Percentiles rank a stretch among this genome's conserved stretches.
These are phyloP conservation scores for Epinephelus awoara DNA, from an alignment of 2,797 vertebrate genomes.

Conservation along the genomic window DNA sequence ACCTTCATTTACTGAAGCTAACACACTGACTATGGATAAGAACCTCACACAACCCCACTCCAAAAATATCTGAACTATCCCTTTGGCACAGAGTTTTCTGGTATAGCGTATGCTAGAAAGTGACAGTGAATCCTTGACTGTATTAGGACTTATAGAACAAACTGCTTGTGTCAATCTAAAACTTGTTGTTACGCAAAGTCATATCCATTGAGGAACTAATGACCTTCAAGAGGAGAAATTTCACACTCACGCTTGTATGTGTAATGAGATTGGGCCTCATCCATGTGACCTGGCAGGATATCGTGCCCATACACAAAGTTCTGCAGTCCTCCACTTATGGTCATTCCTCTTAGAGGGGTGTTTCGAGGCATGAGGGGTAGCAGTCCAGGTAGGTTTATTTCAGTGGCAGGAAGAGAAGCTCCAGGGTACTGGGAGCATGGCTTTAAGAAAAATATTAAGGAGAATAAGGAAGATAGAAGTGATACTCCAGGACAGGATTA, in stretches of 20 bases:
- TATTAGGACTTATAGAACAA: not conserved
- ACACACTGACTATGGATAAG: too few species aligned
- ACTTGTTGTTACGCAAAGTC: not conserved
- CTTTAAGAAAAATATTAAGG: slow-evolving; percentile 48
- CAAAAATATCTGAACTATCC: too few species aligned
- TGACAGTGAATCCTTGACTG: not conserved
- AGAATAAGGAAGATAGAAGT: not conserved
- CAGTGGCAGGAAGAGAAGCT: slow-evolving; percentile 67
- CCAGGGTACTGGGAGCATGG: slow-evolving; percentile 61
- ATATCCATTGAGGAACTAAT: not conserved
- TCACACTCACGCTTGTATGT: slow-evolving; percentile 74
- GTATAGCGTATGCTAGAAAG: not conserved
- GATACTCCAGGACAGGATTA: slow-evolving; percentile 21
- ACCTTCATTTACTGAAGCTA: too few species aligned
- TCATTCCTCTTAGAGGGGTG: slow-evolving; percentile 78
- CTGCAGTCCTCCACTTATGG: slow-evolving; percentile 72
- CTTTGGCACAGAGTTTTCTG: not conserved
- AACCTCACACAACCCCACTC: too few species aligned
- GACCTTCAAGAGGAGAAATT: not conserved
- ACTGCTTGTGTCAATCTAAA: not conserved
- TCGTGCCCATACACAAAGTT: slow-evolving; percentile 73
- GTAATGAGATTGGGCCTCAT: slow-evolving; percentile 78
- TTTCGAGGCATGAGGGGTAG: slow-evolving; percentile 73
- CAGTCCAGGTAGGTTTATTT: slow-evolving; percentile 80
- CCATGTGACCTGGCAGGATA: slow-evolving; percentile 69